Evolutionary conservation across 1,140 invertebrate species (phyloP), one percentile per base, ranked within the genome.

Genomic region (Triops longicaudatus): DNA sequence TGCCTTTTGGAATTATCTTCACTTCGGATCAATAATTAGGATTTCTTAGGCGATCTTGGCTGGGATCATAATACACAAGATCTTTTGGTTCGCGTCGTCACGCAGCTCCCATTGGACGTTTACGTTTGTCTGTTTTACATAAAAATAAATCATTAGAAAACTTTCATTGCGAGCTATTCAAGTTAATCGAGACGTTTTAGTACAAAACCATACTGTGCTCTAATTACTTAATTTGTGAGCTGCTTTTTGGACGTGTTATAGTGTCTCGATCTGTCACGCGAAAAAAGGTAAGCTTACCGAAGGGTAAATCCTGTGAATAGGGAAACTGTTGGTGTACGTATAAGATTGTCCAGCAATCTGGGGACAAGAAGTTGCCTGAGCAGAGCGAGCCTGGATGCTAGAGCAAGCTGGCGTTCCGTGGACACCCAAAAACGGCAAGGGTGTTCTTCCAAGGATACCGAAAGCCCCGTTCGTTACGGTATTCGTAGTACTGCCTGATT

Each of bases 321-420:
- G 80, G 78, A 81, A 81, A 41, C 79, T 80, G 73, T 81, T 81
- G n/a, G 78, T 74, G 78, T 81, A 81, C 14, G 80, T 80, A 79
- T 81, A 81, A 14, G 73, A 72, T 27, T 78, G 26, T 27, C 80
- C 80, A 14, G 77, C 50, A 71, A 42, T 73, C 5, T 80, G 37
- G 31, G 80, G 80, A 73, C 81, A 81, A 22, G 79, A 78, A 11
- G 41, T 43, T 26, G 2, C 42, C 76, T 76, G 78, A 14, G 74
- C 77, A 41, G 76, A 77, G 12, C 50, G 72, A 9, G 79, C 6
- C 4, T n/a, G 12, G 42, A 81, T 79, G 27, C 80, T 78, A 11
- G 79, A 76, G 78, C 81, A 81, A 44, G 81, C 81, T 63, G 80
- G 77, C 12, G 63, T 41, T 71, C 80, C 80, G 78, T 81, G 80